These are phyloP conservation scores for Epizoanthus scotinus DNA, from an alignment of 92 coral and sea anemone genomes.

Conservation along the genomic window DNA sequence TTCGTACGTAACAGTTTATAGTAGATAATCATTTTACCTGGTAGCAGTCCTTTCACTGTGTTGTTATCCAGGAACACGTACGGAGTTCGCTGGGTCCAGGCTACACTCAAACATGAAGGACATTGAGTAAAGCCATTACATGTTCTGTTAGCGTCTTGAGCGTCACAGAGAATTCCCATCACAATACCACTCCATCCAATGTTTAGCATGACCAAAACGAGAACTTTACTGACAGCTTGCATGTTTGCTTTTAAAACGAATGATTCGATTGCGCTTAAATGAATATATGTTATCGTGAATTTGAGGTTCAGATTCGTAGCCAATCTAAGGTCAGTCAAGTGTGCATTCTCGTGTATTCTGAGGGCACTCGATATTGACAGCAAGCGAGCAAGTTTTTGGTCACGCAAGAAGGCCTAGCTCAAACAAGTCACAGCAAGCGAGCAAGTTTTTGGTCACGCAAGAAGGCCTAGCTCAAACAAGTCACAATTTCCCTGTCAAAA, in stretches of 20 bases:
- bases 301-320: background rate
- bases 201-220: background rate
- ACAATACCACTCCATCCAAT: background rate
- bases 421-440: no score
- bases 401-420: no score
- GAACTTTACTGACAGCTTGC: background rate
- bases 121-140: constrained; percentile 37
- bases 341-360: background rate
- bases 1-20: no score
- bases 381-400: no score
- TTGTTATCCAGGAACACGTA: constrained; percentile 46
- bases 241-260: constrained; percentile 15
- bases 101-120: constrained; percentile 57
- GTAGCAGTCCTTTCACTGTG: constrained; percentile 59
- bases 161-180: background rate
- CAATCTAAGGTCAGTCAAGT: constrained; percentile 11
- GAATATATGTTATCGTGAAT: background rate
- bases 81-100: constrained; percentile 71
- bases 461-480: no score
- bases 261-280: background rate
- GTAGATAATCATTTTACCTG: constrained; percentile 50
- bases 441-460: no score
- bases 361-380: no score
- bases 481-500: no score
- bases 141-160: constrained; percentile 14